phyloP scores from a whole-genome alignment of 2,888 invertebrate species.

The Brenthis hecate region DNA sequence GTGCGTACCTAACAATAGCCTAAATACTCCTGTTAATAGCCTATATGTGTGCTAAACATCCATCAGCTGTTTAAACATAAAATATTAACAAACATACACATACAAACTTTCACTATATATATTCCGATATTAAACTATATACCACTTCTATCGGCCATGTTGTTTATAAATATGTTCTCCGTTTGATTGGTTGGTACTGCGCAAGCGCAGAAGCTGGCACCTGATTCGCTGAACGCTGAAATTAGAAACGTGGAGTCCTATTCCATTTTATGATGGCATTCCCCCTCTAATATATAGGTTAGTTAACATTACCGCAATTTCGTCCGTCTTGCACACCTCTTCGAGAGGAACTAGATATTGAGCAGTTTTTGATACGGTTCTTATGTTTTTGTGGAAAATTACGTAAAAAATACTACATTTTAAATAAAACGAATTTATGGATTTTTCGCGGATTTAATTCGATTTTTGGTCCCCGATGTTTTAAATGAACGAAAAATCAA shows the following conservation, averaged over 20 bases:
- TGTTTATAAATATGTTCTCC: slow-evolving; percentile 51
- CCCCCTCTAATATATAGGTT: slow-evolving; percentile 1
- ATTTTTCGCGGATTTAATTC: too few relatives aligned
- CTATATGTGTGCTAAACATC: neutral
- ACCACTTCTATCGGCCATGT: slow-evolving; percentile 51
- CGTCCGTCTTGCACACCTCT: too few relatives aligned
- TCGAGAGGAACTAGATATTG: too few relatives aligned
- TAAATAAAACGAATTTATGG: too few relatives aligned
- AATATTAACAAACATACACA: too few relatives aligned
- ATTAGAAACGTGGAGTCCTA: slow-evolving; percentile 55
- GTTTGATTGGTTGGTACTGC: slow-evolving; percentile 56
- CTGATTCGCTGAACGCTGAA: slow-evolving; percentile 62
- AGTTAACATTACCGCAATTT: neutral
- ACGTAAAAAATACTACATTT: too few relatives aligned
- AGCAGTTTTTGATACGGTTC: too few relatives aligned
- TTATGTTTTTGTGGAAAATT: too few relatives aligned
- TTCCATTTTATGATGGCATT: slow-evolving; percentile 26
- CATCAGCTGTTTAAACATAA: too few relatives aligned
- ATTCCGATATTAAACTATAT: neutral
- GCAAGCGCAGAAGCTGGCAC: slow-evolving; percentile 50
- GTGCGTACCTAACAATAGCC: too few relatives aligned
- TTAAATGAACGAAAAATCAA: too few relatives aligned
- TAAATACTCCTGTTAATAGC: neutral
- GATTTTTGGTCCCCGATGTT: too few relatives aligned
- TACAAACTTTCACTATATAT: neutral